phyloP scores from a whole-genome alignment of 1,140 invertebrate genomes.

The Lasioglossum baleicum region DNA sequence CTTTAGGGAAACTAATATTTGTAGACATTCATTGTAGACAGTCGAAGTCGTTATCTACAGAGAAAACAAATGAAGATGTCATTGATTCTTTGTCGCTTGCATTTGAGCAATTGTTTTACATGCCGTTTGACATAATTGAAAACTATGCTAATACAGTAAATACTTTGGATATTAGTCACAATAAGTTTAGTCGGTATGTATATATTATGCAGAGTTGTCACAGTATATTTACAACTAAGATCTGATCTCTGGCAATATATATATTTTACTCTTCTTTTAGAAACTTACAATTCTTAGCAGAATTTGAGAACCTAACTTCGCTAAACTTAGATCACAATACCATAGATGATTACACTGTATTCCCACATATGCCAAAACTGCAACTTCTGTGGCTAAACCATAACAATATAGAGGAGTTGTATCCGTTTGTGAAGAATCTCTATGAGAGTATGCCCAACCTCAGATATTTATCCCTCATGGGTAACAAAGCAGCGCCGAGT shows the following conservation, averaged over 20 bases:
- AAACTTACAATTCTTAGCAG: conserved; percentile 84
- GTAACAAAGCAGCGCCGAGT: conserved; percentile 87
- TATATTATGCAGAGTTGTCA: not conserved
- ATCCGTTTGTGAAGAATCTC: conserved; percentile 86
- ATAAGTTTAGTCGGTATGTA: conserved; percentile 84
- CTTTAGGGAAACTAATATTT: conserved; percentile 76
- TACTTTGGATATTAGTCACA: conserved; percentile 86
- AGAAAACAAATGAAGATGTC: conserved; percentile 54
- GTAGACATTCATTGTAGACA: conserved; percentile 72
- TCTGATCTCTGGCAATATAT: conserved; percentile 9
- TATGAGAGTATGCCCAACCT: conserved; percentile 84
- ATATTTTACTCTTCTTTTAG: conserved; percentile 76
- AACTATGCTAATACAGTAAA: conserved; percentile 69
- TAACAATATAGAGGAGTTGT: conserved; percentile 85
- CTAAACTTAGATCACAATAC: conserved; percentile 88
- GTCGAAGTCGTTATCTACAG: conserved; percentile 49
- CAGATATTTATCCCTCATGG: conserved; percentile 87
- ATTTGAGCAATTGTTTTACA: conserved; percentile 73
- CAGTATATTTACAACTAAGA: not conserved
- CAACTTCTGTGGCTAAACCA: conserved; percentile 89
- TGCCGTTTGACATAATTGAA: conserved; percentile 75
- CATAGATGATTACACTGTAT: conserved; percentile 83
- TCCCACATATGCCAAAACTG: conserved; percentile 85
- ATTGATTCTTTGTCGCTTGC: conserved; percentile 71
- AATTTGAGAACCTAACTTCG: conserved; percentile 85